Evolutionary conservation across 2,113 vertebrate genomes (phyloP), one percentile per base, ranked within the genome.

Genomic region (Marcusenius ussheri): DNA sequence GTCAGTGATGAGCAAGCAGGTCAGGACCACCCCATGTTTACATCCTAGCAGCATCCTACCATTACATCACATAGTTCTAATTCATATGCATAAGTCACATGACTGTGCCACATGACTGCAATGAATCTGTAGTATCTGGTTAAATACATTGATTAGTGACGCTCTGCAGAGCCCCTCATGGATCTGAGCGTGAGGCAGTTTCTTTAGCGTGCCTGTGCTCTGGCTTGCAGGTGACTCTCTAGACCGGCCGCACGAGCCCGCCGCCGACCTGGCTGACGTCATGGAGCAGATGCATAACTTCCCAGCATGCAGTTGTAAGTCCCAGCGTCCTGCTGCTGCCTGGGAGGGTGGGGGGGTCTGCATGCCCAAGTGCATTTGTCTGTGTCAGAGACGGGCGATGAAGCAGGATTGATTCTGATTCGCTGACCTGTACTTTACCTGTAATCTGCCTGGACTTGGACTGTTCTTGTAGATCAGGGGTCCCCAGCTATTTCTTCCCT

Each of bases 221-320:
- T 39, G 90, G 80, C 91, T 85, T 91, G 92, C 96, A 93, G 98
- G 97, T 93, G 97, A 98, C 93, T 93, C 98, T 94, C 94, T 98
- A 93, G 95, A 95, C 90, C 96, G 95, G 1, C 96, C 97, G 88
- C 96, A 95, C 47, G 95, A 96, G 95, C 97, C 96, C 94, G 97
- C 94, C 95, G 97, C 97, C 80, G 97, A 98, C 95, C 96, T 99
- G 94, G 96, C 97, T 17, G 97, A 98, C 93, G 96, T 99, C 93
- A 97, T 98, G 98, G 98, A 99, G 94, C 97, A 98, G 96, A 98
- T 98, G 95, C 98, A 98, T 95, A 98, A 97, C 31, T 99, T 98
- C 93, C 98, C 98, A 91, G 95, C 97, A 95, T 97, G 97, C 95
- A 96, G 96, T 96, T 91, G 97, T 99, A 97, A 98, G 98, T 98